Conservation (phyloP, 37 sponge, comb jelly and placozoan species). For the Petrosia ficiformis region DNA sequence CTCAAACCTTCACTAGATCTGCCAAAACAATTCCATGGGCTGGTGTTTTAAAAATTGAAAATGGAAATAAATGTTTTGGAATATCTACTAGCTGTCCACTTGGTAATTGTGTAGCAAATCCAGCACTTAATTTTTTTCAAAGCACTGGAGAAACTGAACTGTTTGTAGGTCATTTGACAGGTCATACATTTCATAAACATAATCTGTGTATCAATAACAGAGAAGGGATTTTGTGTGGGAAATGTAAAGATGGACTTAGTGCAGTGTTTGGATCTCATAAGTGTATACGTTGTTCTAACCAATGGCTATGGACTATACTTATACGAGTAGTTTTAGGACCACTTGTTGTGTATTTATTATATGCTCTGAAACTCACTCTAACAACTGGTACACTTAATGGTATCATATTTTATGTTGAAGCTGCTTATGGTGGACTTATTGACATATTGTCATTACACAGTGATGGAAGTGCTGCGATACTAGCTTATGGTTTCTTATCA, state of each 20-base stretch:
- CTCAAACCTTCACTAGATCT: too few species aligned
- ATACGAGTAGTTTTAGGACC: conserved; percentile 20
- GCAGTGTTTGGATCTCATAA: conserved; percentile 10
- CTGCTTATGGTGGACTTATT: too few species aligned
- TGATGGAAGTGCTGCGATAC: not conserved
- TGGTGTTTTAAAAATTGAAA: too few species aligned
- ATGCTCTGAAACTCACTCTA: conserved; percentile 28
- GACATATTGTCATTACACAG: not conserved
- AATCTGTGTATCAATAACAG: not conserved
- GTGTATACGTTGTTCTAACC: conserved; percentile 21
- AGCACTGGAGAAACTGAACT: too few species aligned
- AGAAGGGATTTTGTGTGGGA: not conserved
- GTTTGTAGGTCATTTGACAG: too few species aligned
- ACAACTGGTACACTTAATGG: conserved; percentile 37
- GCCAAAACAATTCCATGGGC: too few species aligned
- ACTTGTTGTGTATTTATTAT: conserved; percentile 30
- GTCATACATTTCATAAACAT: too few species aligned
- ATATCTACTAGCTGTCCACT: too few species aligned
- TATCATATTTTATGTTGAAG: conserved; percentile 44
- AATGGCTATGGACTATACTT: conserved; percentile 5
- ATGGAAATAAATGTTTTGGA: too few species aligned
- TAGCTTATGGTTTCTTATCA: conserved; percentile 13
- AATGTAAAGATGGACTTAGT: conserved; percentile 23
- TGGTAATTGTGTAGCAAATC: too few species aligned
- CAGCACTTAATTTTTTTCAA: too few species aligned